Percentiles rank a stretch among this genome's conserved stretches.
Evolutionary conservation across 2,797 vertebrate species (phyloP).

Genomic region (Setipinna tenuifilis): DNA sequence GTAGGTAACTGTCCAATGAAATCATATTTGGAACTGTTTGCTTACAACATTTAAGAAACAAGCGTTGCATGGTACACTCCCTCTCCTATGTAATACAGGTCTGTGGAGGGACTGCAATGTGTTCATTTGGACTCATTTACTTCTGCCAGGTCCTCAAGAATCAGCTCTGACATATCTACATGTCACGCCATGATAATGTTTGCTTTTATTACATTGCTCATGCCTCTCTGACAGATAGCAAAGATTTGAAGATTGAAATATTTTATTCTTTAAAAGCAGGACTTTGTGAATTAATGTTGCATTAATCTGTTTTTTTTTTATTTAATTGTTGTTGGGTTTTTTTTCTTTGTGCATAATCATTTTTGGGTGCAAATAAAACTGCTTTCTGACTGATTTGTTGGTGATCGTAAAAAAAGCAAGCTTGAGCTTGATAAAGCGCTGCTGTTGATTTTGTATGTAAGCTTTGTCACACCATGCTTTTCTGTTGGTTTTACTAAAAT

Average conservation of each 20-base stretch:
- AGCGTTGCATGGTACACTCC: not conserved
- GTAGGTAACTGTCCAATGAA: not conserved
- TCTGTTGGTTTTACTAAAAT: not conserved
- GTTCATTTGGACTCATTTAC: not conserved
- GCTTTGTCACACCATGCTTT: not conserved
- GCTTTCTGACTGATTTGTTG: not conserved
- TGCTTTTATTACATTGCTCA: not conserved
- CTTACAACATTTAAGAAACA: not conserved
- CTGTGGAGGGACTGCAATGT: not conserved
- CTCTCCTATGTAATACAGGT: not conserved
- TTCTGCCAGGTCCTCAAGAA: not conserved
- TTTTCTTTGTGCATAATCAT: slow-evolving; percentile 4
- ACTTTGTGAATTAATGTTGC: not conserved
- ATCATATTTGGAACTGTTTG: not conserved
- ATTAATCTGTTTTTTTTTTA: slow-evolving; percentile 1
- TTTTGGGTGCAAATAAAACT: not conserved
- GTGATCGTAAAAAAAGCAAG: not conserved
- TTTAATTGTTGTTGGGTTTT: not conserved
- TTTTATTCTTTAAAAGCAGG: not conserved
- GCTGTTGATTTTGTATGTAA: not conserved
- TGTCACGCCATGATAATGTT: not conserved
- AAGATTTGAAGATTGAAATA: not conserved
- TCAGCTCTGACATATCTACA: not conserved
- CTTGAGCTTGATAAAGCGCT: not conserved
- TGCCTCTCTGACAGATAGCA: not conserved